Conservation (phyloP, 2,113 vertebrate genomes). For the Panthera uncia region DNA sequence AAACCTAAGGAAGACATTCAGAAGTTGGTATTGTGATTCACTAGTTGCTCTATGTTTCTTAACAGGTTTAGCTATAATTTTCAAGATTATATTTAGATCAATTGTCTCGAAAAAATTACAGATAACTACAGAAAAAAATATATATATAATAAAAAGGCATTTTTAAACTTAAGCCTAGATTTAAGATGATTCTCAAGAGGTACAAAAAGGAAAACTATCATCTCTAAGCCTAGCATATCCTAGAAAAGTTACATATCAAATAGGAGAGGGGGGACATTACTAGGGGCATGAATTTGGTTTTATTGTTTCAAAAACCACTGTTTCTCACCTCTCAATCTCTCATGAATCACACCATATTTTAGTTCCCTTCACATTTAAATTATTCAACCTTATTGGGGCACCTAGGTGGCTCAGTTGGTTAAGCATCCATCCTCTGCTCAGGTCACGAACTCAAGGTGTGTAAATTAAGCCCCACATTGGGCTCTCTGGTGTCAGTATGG, state of each 20-base stretch:
- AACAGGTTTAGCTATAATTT: background rate
- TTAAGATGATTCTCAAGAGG: background rate
- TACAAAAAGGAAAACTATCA: background rate
- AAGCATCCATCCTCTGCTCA: too few species aligned
- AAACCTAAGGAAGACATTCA: background rate
- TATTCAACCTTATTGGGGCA: too few species aligned
- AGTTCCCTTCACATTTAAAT: background rate
- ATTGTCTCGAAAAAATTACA: background rate
- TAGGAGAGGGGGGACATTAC: background rate
- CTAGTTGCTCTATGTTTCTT: background rate
- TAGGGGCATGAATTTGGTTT: background rate
- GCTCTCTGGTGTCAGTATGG: too few species aligned
- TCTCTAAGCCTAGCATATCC: background rate
- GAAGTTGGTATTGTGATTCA: background rate
- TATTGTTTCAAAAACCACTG: background rate
- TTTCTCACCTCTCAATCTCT: background rate
- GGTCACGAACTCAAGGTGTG: too few species aligned
- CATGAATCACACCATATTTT: background rate
- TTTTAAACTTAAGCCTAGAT: background rate
- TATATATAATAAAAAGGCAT: background rate
- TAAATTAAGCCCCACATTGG: too few species aligned
- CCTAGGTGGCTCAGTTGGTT: too few species aligned
- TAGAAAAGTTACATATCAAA: background rate
- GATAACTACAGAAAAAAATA: background rate
- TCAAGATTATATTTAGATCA: background rate